phyloP scores from a whole-genome alignment of 2,797 vertebrate genomes.

The Lacerta agilis region DNA sequence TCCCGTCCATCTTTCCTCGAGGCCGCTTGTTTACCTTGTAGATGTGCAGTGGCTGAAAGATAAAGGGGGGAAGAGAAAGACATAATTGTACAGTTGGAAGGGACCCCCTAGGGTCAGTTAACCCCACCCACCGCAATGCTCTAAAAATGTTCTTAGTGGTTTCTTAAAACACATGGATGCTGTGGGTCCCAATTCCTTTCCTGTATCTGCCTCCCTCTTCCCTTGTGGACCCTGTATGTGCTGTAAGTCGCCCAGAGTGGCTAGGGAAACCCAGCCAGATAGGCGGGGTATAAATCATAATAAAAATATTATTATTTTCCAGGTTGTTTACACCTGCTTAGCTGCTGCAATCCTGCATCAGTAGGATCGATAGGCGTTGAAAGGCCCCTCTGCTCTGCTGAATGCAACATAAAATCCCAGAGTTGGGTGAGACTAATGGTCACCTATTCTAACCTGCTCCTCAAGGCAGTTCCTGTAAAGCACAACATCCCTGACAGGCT shows the following conservation, averaged over 20 bases:
- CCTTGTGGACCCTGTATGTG: neutral
- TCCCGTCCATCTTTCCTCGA: neutral
- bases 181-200: neutral
- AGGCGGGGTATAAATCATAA: too few relatives aligned
- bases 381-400: neutral
- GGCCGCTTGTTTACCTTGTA: neutral
- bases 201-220: neutral
- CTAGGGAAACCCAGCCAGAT: too few relatives aligned
- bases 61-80: neutral
- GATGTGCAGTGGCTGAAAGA: constrained; percentile 34
- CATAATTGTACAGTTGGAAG: too few relatives aligned
- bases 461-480: too few relatives aligned
- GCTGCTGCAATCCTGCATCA: neutral
- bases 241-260: too few relatives aligned
- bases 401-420: too few relatives aligned
- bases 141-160: neutral
- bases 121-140: too few relatives aligned
- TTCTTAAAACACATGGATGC: neutral
- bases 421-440: too few relatives aligned
- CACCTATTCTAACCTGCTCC: too few relatives aligned
- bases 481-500: too few relatives aligned
- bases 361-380: neutral
- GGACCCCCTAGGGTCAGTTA: too few relatives aligned
- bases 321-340: neutral
- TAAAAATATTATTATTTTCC: neutral